Evolutionary conservation across 2,113 vertebrate genomes (phyloP), one percentile per base, ranked within the genome.

Genomic region (Eclectus roratus): DNA sequence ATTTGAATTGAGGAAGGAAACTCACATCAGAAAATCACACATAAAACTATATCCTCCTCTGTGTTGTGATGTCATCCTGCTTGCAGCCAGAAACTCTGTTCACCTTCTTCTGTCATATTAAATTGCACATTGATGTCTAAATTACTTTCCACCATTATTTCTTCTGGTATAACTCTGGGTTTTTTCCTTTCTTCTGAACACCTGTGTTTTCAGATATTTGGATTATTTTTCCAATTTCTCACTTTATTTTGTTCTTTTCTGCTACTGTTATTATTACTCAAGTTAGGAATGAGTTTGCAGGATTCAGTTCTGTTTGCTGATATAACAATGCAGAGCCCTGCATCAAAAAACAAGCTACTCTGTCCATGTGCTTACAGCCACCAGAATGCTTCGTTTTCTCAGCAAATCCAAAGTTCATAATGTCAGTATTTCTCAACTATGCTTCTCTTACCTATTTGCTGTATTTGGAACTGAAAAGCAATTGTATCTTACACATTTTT

Each of bases 1-100:
- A 91, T 68, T 94, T 93, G 80, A 91, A 93, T 64, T 84, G 88
- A 93, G 84, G 80, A 95, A 91, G 80, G 69, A 77, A 89, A 94
- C 80, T 94, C 77, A 87, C 77, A 85, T 53, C 35, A 93, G 78
- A 85, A 94, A 94, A 90, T 71, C 73, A 89, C 55, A 87, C 50
- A 89, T 74, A 84, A 89, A 94, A 82, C 91, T 96, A 86, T 70
- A 87, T 86, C 56, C 83, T 92, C 68, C 68, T 95, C 55, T 91
- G 41, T 86, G 80, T 83, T 89, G 80, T 74, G 89, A 88, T 80
- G 80, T 58, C 86, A 92, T 91, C 73, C 91, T 94, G 65, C 78
- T 77, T 0, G 25, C 77, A 91, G 64, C 29, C 80, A 92, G 68
- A 86, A 92, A 86, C n/a, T 69, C 55, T 63, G 65, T 89, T 94